Percentiles rank a stretch among this genome's conserved stretches.
Conservation (phyloP, 1,140 invertebrate genomes). For the Neodiprion virginianus region DNA sequence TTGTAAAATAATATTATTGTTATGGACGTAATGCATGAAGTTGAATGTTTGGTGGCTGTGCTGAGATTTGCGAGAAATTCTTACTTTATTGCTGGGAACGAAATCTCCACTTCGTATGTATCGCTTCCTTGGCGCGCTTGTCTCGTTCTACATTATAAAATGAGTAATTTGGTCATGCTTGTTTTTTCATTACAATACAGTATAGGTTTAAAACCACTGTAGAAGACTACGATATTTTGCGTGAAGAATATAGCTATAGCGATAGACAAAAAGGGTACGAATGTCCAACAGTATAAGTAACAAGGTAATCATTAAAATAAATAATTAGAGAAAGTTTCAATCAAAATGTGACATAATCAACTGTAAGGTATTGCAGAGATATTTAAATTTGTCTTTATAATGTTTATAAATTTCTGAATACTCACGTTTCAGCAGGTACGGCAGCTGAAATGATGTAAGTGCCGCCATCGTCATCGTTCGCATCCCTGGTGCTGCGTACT, state of each 20-base stretch:
- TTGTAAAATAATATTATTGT: not conserved
- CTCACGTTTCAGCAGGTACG: constrained; percentile 85
- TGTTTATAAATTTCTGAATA: constrained; percentile 32
- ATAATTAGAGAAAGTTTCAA: constrained; percentile 24
- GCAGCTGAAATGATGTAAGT: constrained; percentile 80
- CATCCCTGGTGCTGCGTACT: constrained; percentile 55
- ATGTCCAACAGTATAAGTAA: no score
- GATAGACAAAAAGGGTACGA: not conserved
- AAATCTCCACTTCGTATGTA: constrained; percentile 88
- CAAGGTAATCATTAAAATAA: not conserved
- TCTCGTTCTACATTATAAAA: constrained; percentile 59
- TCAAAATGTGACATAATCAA: constrained; percentile 30
- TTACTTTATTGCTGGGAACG: constrained; percentile 93
- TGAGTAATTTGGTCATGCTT: constrained; percentile 43
- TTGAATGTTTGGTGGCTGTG: not conserved
- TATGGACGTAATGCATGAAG: not conserved
- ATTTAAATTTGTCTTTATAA: not conserved
- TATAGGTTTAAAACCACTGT: not conserved
- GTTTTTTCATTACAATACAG: constrained; percentile 27
- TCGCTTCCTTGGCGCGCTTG: constrained; percentile 68
- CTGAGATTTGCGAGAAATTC: constrained; percentile 54
- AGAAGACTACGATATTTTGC: constrained; percentile 23
- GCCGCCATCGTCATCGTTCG: constrained; percentile 69
- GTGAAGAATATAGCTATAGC: constrained; percentile 5
- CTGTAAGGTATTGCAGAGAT: constrained; percentile 15